Conservation (phyloP, 2,888 invertebrate genomes). For the Drosophila limbata region DNA sequence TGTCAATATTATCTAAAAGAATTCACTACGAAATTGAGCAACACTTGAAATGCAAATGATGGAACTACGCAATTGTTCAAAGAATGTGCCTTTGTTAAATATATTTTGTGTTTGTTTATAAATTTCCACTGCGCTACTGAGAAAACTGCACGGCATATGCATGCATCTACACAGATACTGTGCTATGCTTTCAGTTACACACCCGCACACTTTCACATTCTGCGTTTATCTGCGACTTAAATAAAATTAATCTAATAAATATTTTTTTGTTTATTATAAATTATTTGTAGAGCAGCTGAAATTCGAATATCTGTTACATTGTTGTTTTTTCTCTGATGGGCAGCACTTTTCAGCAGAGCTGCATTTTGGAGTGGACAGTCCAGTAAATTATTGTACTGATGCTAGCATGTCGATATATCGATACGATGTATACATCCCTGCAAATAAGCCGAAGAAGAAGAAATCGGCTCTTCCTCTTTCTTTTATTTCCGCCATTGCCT, state of each 20-base stretch:
- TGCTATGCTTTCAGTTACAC: neutral
- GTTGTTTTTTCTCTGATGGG: constrained; percentile 19
- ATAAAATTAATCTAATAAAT: neutral
- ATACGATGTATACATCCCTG: constrained; percentile 37
- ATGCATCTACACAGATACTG: neutral
- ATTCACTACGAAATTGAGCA: neutral
- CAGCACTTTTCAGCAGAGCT: constrained; percentile 40
- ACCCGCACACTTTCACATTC: neutral
- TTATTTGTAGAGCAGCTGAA: constrained; percentile 24
- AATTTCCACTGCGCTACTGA: constrained; percentile 48
- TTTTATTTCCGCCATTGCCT: constrained; percentile 86
- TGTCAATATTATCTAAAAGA: neutral
- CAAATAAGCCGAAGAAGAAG: constrained; percentile 35
- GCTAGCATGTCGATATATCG: constrained; percentile 30
- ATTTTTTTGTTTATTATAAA: neutral
- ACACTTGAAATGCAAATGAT: constrained; percentile 85
- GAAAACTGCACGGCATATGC: constrained; percentile 22
- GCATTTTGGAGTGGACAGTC: constrained; percentile 5
- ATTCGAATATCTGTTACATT: constrained; percentile 42
- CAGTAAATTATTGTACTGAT: constrained; percentile 4
- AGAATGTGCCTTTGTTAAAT: constrained; percentile 27
- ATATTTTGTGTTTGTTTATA: constrained; percentile 54
- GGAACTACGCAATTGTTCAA: constrained; percentile 16
- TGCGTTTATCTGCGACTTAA: neutral
- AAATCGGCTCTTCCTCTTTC: constrained; percentile 76